Base-by-base conservation (phyloP, 2,888 invertebrate genomes). In the Himalopsyche japonica region DNA sequence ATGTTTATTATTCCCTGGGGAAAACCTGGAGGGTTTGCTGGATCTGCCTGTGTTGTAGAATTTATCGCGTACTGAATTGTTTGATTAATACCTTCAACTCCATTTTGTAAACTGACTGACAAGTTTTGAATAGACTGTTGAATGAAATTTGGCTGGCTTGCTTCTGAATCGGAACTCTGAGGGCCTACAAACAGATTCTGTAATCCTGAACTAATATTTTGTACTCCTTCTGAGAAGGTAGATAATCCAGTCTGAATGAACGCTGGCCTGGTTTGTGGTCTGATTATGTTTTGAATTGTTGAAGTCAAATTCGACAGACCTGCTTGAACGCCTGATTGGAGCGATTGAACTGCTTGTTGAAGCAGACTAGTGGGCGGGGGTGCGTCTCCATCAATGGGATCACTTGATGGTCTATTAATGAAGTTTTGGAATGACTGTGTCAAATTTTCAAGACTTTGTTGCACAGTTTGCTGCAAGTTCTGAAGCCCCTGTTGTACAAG, bases 61-160 rank as follows among this genome's bases (percentile, higher is more conserved):
- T 80, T 85, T 10, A 83, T 43, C 49, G 83, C 83, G 57, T 76
- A 79, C 78, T 85, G 85, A n/a, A 84, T 48, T 70, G 84, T 84
- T 70, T 48, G 78, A 64, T 81, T 81, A 32, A 84, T 32, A 20
- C 37, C 81, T 30, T 83, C 76, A 30, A 86, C 81, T 70, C 85
- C 84, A 10, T 37, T 27, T 24, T 83, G 82, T 10, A 86, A 47
- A 12, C 48, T 76, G 18, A 49, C 49, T 43, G 78, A 76, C 3
- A 86, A 76, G 79, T 80, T 83, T 47, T 86, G 82, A 15, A 84
- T 70, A 15, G 79, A 70, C 30, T 82, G 82, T 49, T 79, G 79
- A 12, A 84, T 48, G 37, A 79, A 48, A 6, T 48, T 48, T 6
- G 76, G 76, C 1, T 64, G 82, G 8, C 79, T 30, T 27, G 8